Evolutionary conservation across 2,113 vertebrate species (phyloP).

Genomic region (Brachyhypopomus occidentalis): DNA sequence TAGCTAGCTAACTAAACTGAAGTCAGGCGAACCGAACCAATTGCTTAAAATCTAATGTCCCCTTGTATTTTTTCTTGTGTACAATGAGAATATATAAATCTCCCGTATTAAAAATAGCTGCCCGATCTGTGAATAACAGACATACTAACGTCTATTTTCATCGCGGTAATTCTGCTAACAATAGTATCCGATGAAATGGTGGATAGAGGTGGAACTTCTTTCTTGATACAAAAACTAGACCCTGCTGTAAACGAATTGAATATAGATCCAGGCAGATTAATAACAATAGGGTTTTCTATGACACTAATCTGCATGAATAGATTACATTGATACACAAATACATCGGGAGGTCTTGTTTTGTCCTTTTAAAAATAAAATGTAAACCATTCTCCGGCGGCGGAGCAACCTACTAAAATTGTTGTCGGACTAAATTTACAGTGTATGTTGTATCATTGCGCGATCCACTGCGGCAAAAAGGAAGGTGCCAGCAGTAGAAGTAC

Average conservation of each 20-base stretch:
- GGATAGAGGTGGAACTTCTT: slow-evolving; percentile 69
- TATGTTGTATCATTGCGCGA: slow-evolving; percentile 46
- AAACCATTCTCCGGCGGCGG: background rate
- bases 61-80: background rate
- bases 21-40: background rate
- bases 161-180: slow-evolving; percentile 52
- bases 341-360: background rate
- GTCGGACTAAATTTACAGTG: background rate
- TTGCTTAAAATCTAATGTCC: background rate
- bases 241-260: slow-evolving; percentile 31
- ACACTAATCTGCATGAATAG: background rate
- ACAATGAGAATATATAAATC: background rate
- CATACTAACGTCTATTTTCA: background rate
- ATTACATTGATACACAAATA: background rate
- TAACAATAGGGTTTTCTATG: background rate
- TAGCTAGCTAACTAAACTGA: background rate
- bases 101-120: background rate
- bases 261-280: no score
- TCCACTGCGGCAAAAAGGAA: slow-evolving; percentile 35
- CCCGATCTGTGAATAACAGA: background rate
- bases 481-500: background rate
- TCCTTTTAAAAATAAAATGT: background rate
- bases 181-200: slow-evolving; percentile 74
- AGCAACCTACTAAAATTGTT: background rate
- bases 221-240: slow-evolving; percentile 67